Base-by-base conservation (phyloP, 2,888 invertebrate species). In the Ennomos fuscantarius region DNA sequence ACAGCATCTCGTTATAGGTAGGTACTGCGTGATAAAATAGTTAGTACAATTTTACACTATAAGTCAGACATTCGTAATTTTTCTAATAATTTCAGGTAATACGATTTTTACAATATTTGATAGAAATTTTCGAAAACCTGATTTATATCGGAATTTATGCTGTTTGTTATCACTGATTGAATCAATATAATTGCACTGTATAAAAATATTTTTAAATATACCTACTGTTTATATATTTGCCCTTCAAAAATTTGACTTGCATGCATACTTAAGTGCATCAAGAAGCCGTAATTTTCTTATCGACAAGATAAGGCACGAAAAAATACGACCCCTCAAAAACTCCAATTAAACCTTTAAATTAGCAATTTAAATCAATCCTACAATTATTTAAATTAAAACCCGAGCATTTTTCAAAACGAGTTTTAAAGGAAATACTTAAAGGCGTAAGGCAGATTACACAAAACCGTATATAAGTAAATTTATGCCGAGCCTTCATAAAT, bases 401-500 rank as follows among this genome's bases (percentile, higher is more conserved):
- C 15, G 13, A 45, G 39, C 24, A 45, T 50, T 32, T 32, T 45
- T 42, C 11, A 56, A 68, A 24, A 69, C 63, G 55, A 56, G 65
- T 70, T 69, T 63, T 1, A 60, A 76, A 75, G 78, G 63, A 53
- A 63, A 74, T 78, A 79, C 77, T 64, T 66, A 74, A 77, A 77
- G 71, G 61, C 69, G 1, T 24, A 67, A 69, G 65, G 65, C 65
- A 67, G 65, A 72, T 70, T 76, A 70, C 67, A 74, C 73, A 73
- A 66, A 66, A 31, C 72, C 79, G 76, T 72, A 68, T 72, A 71
- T 83, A 84, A 82, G 72, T 83, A 84, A 82, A 83, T 84, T 81
- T 78, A 83, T 79, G 73, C 70, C 66, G 59, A 59, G 64, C 69
- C 71, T 81, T 76, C 80, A 84, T 89, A 89, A 89, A 87, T 87